Percentiles rank a stretch among this genome's conserved stretches.
These are phyloP conservation scores for Drosophila serrata DNA, from an alignment of 1,140 invertebrate genomes.

Conservation along the genomic window DNA sequence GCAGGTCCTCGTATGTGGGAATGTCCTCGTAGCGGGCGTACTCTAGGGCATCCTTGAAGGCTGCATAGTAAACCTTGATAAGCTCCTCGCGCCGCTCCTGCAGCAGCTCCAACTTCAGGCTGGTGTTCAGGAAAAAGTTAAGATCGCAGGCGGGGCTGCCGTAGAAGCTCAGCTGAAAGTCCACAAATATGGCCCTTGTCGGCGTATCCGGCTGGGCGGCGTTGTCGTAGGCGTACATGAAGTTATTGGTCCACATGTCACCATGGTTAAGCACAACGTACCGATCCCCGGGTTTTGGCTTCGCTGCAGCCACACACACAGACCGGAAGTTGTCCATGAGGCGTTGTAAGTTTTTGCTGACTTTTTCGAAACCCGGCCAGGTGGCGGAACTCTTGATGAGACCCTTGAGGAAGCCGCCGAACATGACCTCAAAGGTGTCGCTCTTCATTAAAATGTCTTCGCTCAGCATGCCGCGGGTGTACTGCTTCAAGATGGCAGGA, in stretches of 20 bases:
- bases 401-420: slow-evolving; percentile 61
- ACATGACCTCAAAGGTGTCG: slow-evolving; percentile 68
- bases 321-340: slow-evolving; percentile 85
- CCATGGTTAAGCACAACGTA: slow-evolving; percentile 88
- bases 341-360: slow-evolving; percentile 72
- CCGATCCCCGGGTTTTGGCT: slow-evolving; percentile 55
- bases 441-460: slow-evolving; percentile 59
- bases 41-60: slow-evolving; percentile 79
- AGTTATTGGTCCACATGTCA: slow-evolving; percentile 89
- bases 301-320: slow-evolving; percentile 68
- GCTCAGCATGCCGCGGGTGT: slow-evolving; percentile 70
- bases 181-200: slow-evolving; percentile 86
- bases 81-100: slow-evolving; percentile 79
- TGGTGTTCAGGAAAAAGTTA: slow-evolving; percentile 80
- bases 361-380: slow-evolving; percentile 75
- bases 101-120: slow-evolving; percentile 65
- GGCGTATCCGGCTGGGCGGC: slow-evolving; percentile 80
- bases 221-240: slow-evolving; percentile 88
- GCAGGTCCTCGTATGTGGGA: slow-evolving; percentile 84
- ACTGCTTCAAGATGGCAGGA: slow-evolving; percentile 60
- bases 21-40: slow-evolving; percentile 81
- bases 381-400: slow-evolving; percentile 60
- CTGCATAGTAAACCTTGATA: slow-evolving; percentile 72
- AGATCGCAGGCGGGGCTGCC: slow-evolving; percentile 79
- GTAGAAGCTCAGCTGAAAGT: slow-evolving; percentile 77